Base-by-base conservation (phyloP, 2,888 invertebrate species). In the Caenorhabditis japonica region DNA sequence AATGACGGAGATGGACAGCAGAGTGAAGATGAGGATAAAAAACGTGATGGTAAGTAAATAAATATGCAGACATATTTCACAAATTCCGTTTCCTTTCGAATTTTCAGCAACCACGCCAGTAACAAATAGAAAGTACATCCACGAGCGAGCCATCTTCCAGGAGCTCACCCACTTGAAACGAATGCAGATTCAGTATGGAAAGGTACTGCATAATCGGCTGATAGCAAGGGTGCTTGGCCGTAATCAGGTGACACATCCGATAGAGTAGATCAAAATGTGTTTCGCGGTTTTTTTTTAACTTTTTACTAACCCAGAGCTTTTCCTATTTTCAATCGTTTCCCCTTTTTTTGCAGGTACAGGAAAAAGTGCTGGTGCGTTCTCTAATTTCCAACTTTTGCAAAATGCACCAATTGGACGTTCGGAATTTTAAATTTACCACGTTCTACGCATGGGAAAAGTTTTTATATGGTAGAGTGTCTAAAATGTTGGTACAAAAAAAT, bases 161-260 rank as follows among this genome's bases (percentile, higher is more conserved):
- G 94, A 95, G 88, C 90, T 96, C 64, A 90, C 95, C 85, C 95
- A 96, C 87, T 89, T 96, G 56, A 96, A 96, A 89, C 91, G 94
- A 55, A 91, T 94, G 79, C 95, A 96, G 89, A 95, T 95, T 83
- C 92, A 95, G 84, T 93, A 94, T 33, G 94, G 93, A 60, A 85
- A 83, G 64, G 82, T 82, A 49, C 30, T 62, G 62, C 46, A 13
- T 10, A 51, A 51, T 41, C 27, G 53, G 36, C 43, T 43, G 36
- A 43, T 49, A n/a, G 47, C 44, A 27, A 53, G 25, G 30, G 39
- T 38, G 33, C 47, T 64, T n/a, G 53, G 47, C 10, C 53, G 62
- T 38, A 64, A 47, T 33, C 52, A 60, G 44, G 47, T 44, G 36
- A 27, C 38, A 12, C 58, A 38, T 2, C 19, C 58, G 21, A 46